These are phyloP conservation scores for Amazona vittata DNA, from an alignment of 2,113 vertebrate genomes.

Conservation along the genomic window DNA sequence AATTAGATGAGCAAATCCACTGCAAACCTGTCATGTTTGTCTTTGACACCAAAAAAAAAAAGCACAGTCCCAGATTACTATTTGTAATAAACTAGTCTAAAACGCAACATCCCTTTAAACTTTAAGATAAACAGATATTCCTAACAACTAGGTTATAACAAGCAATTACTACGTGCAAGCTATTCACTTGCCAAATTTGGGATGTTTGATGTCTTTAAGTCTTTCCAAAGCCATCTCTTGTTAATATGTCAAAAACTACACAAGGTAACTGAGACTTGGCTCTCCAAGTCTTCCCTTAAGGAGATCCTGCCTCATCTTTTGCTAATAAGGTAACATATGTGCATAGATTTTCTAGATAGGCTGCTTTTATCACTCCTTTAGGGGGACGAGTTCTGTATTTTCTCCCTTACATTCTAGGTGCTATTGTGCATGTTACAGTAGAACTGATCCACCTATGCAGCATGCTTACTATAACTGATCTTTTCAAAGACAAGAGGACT, in stretches of 20 bases:
- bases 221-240: neutral
- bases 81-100: neutral
- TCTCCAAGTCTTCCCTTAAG: neutral
- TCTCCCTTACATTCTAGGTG: neutral
- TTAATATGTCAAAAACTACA: neutral
- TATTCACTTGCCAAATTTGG: neutral
- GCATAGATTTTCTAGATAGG: neutral
- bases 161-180: neutral
- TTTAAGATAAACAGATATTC: neutral
- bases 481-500: neutral
- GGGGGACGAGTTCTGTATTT: neutral
- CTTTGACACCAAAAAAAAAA: neutral
- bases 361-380: neutral
- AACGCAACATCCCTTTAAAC: neutral
- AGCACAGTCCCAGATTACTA: neutral
- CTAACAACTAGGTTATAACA: neutral
- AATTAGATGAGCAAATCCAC: neutral
- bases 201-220: neutral
- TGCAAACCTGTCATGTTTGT: neutral
- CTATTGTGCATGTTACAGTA: neutral
- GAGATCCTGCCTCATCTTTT: neutral
- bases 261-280: neutral
- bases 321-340: neutral
- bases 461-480: neutral
- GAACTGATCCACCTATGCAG: neutral